Base-by-base conservation (phyloP, 1,140 invertebrate species). In the Cyclina sinensis region DNA sequence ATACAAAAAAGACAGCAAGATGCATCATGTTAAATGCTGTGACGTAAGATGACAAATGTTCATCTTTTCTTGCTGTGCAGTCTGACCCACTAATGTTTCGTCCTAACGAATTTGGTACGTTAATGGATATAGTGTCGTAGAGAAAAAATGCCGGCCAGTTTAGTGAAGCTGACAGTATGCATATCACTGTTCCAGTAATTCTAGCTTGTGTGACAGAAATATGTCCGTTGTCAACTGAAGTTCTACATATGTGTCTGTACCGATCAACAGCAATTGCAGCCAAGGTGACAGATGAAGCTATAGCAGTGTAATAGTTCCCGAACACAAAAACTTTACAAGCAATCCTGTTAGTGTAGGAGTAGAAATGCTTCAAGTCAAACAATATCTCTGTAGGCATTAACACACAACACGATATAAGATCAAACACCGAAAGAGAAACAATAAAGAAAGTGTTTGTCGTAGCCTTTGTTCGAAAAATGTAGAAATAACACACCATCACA, bases 221-320 rank as follows among this genome's bases (percentile, higher is more conserved):
- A 7, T 43, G 43, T 14, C 43, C 14, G 43, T 14, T 43, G 4
- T 43, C 14, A 7, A 14, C 43, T 43, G 43, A 43, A 43, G 43
- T 43, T 14, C 43, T 4, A 14, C 43, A 43, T 43, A 43, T 43
- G 14, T 43, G 43, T 43, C 14, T 43, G 14, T 32, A 35, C 37
- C 46, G 27, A 59, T 89, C 88, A 7, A 89, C 18, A n/a, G 88
- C 76, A 21, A 89, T 89, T 57, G 65, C 51, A 24, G 84, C 21
- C 16, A 89, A 59, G 1, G 65, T 86, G 48, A 68, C 27, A 2
- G 35, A 24, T 21, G 88, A 85, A 27, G 30, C 37, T 24, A 76
- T 57, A 0, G 74, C 57, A 0, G 82, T 80, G 35, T 86, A 81
- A 39, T 62, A 68, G 21, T 51, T 70, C 4, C 85, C 16, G 65